Base-by-base conservation (phyloP, 2,797 vertebrate species). In the Cirrhinus mrigala region DNA sequence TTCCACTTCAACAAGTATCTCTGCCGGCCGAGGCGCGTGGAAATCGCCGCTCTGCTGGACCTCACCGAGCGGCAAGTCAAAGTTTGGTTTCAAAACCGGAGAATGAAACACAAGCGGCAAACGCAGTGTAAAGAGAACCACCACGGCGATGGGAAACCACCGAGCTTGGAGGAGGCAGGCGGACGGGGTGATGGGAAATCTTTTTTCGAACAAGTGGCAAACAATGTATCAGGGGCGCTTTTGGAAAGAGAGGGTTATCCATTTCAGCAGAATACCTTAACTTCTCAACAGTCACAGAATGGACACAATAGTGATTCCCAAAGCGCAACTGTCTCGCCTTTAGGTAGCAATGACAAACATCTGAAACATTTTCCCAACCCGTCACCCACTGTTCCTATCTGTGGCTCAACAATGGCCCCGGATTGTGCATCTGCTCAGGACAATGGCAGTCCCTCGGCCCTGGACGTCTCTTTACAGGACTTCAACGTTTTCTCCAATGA, bases 281-380 rank as follows among this genome's bases (percentile, higher is more conserved):
- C 96, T 89, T 95, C 97, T 87, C 97, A 97, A 89, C 97, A 96
- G 92, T 93, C 95, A 29, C 96, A 95, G 77, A 96, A 94, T 89
- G 93, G 91, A 90, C 96, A 98, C 97, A 98, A 98, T 98, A 96
- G 97, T 88, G 97, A 97, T 90, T 93, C 96, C 89, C 94, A 95
- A 93, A 94, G 94, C 95, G 97, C 97, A 90, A 95, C 97, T 90
- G 96, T 96, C 91, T 97, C 97, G 90, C 95, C 97, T 94, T 94
- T 98, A 94, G 96, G 95, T 92, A 98, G 97, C 96, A 98, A 98
- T 97, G 98, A 99, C 96, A 99, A 99, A 98, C 97, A 99, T 98
- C 95, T 98, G 92, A 99, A 99, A 99, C 98, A 98, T 98, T 98
- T 99, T 92, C 95, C 96, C 89, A 95, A 96, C 91, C 94, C 95